phyloP scores from a whole-genome alignment of 2,797 vertebrate genomes.

The Paguma larvata region DNA sequence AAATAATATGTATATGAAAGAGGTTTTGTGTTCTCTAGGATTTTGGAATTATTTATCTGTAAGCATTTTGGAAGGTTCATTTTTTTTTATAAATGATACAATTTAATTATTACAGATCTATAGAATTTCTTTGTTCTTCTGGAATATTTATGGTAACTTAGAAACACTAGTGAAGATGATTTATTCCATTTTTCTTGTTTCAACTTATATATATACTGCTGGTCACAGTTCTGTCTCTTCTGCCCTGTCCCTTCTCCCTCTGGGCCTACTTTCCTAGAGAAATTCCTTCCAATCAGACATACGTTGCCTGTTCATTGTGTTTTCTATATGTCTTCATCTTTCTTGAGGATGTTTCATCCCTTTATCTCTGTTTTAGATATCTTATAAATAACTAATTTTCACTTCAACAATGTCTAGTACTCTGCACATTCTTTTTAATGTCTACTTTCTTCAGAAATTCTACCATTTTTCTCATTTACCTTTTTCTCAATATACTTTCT shows the following conservation, averaged over 20 bases:
- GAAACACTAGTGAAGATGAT: neutral
- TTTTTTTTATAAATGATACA: neutral
- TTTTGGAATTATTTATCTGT: neutral
- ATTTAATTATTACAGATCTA: neutral
- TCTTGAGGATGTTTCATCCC: neutral
- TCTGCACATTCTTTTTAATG: neutral
- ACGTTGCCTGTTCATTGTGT: neutral
- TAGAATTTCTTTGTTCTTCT: neutral
- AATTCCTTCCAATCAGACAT: neutral
- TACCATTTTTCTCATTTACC: neutral
- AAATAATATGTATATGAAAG: neutral
- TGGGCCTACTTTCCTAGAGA: neutral
- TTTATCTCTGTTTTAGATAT: neutral
- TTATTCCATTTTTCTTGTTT: neutral
- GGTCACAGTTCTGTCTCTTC: neutral
- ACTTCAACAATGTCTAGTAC: neutral
- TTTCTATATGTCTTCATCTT: neutral
- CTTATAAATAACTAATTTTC: conserved; percentile 17
- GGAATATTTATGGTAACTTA: neutral
- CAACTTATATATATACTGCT: neutral
- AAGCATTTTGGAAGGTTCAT: neutral
- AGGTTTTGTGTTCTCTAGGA: neutral
- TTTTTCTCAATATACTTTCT: neutral
- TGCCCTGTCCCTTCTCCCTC: neutral
- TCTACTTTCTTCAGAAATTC: neutral